phyloP scores from a whole-genome alignment of 1,140 invertebrate genomes.

The Mya arenaria region DNA sequence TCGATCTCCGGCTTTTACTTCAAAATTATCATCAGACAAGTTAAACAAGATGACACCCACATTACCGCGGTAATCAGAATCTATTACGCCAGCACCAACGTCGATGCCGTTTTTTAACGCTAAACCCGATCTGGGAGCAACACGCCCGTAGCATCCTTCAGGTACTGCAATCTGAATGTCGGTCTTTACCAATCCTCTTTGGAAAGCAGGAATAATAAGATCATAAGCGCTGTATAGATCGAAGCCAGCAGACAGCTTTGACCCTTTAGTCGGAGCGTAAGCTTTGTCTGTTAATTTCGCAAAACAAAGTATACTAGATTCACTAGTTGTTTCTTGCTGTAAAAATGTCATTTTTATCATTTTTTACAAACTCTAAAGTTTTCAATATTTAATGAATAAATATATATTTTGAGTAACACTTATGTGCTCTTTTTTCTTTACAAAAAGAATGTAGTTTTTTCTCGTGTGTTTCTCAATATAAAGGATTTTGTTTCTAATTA shows the following conservation, averaged over 20 bases:
- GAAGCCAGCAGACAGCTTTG: background rate
- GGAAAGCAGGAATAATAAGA: background rate
- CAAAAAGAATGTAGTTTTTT: no score
- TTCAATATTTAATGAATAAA: no score
- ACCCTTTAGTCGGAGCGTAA: background rate
- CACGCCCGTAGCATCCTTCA: background rate
- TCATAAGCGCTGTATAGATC: background rate
- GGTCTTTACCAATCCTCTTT: background rate
- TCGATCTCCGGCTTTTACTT: conserved; percentile 90
- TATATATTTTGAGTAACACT: no score
- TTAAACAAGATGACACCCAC: conserved; percentile 97
- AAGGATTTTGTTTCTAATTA: no score
- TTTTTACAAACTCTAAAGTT: no score
- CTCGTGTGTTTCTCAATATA: no score
- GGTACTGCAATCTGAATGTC: background rate
- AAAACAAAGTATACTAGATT: background rate
- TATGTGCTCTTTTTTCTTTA: no score
- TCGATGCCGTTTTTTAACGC: conserved; percentile 98
- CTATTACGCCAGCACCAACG: conserved; percentile 98
- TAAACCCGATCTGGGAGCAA: conserved; percentile 96
- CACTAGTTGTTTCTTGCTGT: no score
- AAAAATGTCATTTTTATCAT: no score
- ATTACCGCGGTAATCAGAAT: conserved; percentile 96
- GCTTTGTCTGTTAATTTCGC: background rate
- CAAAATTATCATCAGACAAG: conserved; percentile 91